A percentile compares a stretch with the other conserved stretches of the same genome.
These are phyloP conservation scores for Sarcophaga caerulescens DNA, from an alignment of 2,888 invertebrate species.

Conservation along the genomic window DNA sequence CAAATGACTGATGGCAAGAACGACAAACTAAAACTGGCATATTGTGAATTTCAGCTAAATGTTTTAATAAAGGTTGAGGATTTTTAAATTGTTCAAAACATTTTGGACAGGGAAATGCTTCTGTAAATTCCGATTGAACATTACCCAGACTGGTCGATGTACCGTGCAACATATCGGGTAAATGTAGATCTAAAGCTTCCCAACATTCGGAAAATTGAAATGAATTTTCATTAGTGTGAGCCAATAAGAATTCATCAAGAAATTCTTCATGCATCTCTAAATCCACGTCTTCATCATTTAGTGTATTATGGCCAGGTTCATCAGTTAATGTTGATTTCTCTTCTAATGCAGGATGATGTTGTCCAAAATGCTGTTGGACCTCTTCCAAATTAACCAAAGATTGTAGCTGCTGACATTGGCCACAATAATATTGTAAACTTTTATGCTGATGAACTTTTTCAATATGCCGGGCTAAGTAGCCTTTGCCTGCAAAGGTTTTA, in stretches of 20 bases:
- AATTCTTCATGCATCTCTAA: slow-evolving; percentile 74
- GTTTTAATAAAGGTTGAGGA: slow-evolving; percentile 67
- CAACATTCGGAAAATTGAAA: slow-evolving; percentile 73
- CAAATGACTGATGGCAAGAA: slow-evolving; percentile 54
- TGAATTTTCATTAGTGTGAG: slow-evolving; percentile 70
- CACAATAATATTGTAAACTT: slow-evolving; percentile 68
- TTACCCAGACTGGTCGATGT: not conserved
- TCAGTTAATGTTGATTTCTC: slow-evolving; percentile 15
- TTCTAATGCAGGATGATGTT: slow-evolving; percentile 46
- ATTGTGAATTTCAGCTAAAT: slow-evolving; percentile 70
- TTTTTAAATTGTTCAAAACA: slow-evolving; percentile 69
- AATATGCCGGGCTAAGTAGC: slow-evolving; percentile 68
- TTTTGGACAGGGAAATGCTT: slow-evolving; percentile 71
- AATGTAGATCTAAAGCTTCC: slow-evolving; percentile 71
- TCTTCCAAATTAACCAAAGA: slow-evolving; percentile 22
- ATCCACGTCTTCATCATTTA: slow-evolving; percentile 68
- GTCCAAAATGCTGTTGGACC: slow-evolving; percentile 64
- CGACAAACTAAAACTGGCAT: slow-evolving; percentile 54
- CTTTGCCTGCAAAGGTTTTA: slow-evolving; percentile 65
- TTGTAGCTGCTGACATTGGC: slow-evolving; percentile 26
- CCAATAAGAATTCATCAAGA: slow-evolving; percentile 72
- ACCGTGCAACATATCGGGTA: slow-evolving; percentile 70
- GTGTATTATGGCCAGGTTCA: not conserved
- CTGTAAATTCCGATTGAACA: slow-evolving; percentile 4
- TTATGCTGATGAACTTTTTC: slow-evolving; percentile 60